Conservation (phyloP, 2,888 invertebrate genomes). For the Ichneumon xanthorius region DNA sequence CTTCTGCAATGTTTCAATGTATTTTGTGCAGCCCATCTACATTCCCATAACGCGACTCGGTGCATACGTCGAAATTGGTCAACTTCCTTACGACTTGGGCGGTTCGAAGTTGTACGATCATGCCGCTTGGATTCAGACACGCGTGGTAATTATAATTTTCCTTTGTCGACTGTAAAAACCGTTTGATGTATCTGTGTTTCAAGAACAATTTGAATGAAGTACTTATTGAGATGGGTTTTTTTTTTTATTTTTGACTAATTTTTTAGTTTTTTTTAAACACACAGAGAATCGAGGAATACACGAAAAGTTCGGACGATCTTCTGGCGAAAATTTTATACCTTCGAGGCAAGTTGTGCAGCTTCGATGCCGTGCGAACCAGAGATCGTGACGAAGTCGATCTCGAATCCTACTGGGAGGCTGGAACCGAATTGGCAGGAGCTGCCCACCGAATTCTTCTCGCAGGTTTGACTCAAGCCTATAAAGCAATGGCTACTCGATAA, state of each 20-base stretch:
- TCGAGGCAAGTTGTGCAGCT: constrained; percentile 86
- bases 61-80: constrained; percentile 89
- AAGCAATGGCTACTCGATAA: neutral
- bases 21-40: constrained; percentile 88
- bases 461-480: constrained; percentile 71
- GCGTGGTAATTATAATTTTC: constrained; percentile 87
- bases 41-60: constrained; percentile 89
- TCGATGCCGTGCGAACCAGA: constrained; percentile 86
- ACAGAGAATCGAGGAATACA: constrained; percentile 90
- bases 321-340: constrained; percentile 88
- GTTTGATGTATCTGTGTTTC: constrained; percentile 18
- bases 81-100: constrained; percentile 90
- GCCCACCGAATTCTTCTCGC: constrained; percentile 78
- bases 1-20: constrained; percentile 21
- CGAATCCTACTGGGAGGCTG: constrained; percentile 86
- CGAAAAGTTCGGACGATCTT: constrained; percentile 87
- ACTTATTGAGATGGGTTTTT: too few species aligned
- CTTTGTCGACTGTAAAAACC: constrained; percentile 10
- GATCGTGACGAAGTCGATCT: constrained; percentile 87
- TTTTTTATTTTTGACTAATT: too few species aligned
- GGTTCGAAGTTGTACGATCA: constrained; percentile 91
- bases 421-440: constrained; percentile 81
- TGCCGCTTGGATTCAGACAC: constrained; percentile 90
- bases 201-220: constrained; percentile 8
- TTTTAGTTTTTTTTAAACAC: constrained; percentile 49